phyloP scores from a whole-genome alignment of 2,797 vertebrate species.

The Diglossa cyanea region DNA sequence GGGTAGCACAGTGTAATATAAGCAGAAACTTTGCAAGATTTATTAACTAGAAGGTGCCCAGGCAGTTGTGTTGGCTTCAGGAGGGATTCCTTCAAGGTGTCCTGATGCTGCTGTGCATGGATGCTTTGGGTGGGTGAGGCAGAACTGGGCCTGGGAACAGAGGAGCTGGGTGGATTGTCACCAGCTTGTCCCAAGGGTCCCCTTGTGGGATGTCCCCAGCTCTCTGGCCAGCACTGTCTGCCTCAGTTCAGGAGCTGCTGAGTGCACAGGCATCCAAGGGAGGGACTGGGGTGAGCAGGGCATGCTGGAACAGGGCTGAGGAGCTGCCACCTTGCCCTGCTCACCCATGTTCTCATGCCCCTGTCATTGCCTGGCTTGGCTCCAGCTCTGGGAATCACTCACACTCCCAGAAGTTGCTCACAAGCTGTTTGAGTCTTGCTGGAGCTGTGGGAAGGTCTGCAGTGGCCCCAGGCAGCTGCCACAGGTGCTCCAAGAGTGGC shows the following conservation, averaged over 20 bases:
- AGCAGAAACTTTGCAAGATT: neutral
- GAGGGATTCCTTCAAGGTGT: neutral
- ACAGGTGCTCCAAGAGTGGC: fast-evolving
- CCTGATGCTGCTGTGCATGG: neutral
- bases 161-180: neutral
- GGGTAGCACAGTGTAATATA: fast-evolving
- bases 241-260: neutral
- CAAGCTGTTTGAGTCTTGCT: neutral
- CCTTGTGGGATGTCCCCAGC: neutral
- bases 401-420: neutral
- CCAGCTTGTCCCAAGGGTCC: neutral
- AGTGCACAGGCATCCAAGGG: neutral
- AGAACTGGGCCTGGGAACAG: neutral
- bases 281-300: neutral
- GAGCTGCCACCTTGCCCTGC: neutral
- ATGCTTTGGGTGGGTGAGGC: neutral
- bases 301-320: neutral
- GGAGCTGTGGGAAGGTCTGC: neutral
- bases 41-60: neutral
- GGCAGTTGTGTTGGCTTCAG: neutral
- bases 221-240: fast-evolving
- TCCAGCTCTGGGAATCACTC: neutral
- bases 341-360: neutral
- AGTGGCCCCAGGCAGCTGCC: neutral
- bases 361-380: neutral